Evolutionary conservation across 2,888 invertebrate species (phyloP).

Genomic region (Thumatha senex): DNA sequence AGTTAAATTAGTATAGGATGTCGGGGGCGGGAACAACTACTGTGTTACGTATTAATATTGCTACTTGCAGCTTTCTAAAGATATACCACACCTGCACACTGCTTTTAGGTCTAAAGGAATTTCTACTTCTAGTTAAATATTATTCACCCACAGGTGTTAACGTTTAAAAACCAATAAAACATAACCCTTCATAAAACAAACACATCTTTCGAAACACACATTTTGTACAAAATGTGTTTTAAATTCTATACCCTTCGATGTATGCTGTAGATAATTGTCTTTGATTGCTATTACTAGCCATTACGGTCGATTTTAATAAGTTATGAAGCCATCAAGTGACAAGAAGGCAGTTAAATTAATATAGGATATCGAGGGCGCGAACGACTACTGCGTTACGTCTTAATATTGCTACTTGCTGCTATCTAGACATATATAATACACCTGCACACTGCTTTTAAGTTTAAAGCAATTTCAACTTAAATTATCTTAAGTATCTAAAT

Average conservation of each 20-base stretch:
- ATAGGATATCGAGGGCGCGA: slow-evolving; percentile 14
- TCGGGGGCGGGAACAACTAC: slow-evolving; percentile 6
- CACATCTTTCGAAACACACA: neutral
- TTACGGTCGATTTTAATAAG: slow-evolving; percentile 35
- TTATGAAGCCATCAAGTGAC: slow-evolving; percentile 31
- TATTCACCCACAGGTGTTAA: neutral
- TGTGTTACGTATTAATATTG: slow-evolving; percentile 5
- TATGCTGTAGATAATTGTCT: slow-evolving; percentile 7
- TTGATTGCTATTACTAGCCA: slow-evolving; percentile 30
- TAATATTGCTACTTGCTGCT: slow-evolving; percentile 11
- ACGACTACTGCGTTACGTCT: slow-evolving; percentile 6
- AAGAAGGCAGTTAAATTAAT: slow-evolving; percentile 38
- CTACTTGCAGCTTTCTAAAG: slow-evolving; percentile 13
- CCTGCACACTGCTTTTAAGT: neutral
- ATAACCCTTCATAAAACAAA: neutral
- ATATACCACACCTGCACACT: slow-evolving; percentile 3
- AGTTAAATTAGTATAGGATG: slow-evolving; percentile 39
- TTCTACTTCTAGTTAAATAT: too few relatives aligned
- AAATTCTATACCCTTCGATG: neutral
- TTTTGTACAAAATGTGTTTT: neutral
- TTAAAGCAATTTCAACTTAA: neutral
- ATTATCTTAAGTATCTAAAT: neutral
- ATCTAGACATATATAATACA: slow-evolving; percentile 10
- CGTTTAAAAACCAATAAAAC: neutral
- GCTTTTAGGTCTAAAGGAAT: neutral